phyloP scores from a whole-genome alignment of 2,888 invertebrate species.

The Epicampocera succincta region DNA sequence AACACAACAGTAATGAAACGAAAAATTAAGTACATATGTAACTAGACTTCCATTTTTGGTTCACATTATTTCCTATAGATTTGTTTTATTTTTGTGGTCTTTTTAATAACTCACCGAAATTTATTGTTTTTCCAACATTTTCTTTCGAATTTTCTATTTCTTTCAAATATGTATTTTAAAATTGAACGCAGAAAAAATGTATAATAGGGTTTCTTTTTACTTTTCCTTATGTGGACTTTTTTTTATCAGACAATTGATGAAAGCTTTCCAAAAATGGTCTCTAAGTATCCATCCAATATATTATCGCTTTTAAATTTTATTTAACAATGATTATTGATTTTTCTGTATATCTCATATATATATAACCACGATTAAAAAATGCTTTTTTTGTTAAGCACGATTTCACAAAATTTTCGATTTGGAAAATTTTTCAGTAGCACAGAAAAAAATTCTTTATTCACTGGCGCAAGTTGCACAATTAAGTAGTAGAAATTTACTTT shows the following conservation, averaged over 20 bases:
- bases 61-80: slow-evolving; percentile 1
- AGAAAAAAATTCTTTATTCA: slow-evolving; percentile 68
- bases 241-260: slow-evolving; percentile 47
- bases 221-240: slow-evolving; percentile 61
- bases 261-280: slow-evolving; percentile 6
- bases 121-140: slow-evolving; percentile 63
- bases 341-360: slow-evolving; percentile 36
- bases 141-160: slow-evolving; percentile 57
- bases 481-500: slow-evolving; percentile 27
- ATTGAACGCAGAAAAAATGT: slow-evolving; percentile 63
- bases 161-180: slow-evolving; percentile 33
- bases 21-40: not conserved
- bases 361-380: slow-evolving; percentile 45
- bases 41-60: slow-evolving; percentile 27
- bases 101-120: slow-evolving; percentile 55
- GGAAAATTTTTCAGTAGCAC: slow-evolving; percentile 58
- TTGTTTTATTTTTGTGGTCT: not conserved
- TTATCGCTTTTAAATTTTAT: slow-evolving; percentile 44
- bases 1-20: not conserved
- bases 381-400: slow-evolving; percentile 52
- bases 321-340: slow-evolving; percentile 53
- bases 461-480: slow-evolving; percentile 41
- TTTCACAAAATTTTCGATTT: slow-evolving; percentile 66
- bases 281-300: slow-evolving; percentile 33
- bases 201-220: slow-evolving; percentile 58